These are phyloP conservation scores for Panthera leo DNA, from an alignment of 2,113 vertebrate genomes.

Conservation along the genomic window DNA sequence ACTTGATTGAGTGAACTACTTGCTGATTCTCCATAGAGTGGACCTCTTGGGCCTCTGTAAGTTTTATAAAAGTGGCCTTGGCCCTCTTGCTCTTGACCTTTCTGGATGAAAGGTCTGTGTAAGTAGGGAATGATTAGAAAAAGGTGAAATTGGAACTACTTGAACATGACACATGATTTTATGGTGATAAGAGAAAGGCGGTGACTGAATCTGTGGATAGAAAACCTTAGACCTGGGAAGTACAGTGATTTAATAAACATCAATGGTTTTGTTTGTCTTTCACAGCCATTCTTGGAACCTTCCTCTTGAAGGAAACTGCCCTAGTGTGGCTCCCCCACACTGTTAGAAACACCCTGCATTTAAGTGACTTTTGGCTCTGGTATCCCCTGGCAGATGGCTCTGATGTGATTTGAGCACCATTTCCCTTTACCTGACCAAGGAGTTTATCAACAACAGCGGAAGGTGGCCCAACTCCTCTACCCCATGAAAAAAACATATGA, in stretches of 20 bases:
- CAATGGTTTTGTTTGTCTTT: background rate
- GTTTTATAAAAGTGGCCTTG: background rate
- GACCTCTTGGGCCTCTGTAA: background rate
- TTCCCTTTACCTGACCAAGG: background rate
- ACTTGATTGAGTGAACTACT: background rate
- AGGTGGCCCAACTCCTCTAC: background rate
- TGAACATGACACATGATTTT: background rate
- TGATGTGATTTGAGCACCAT: background rate
- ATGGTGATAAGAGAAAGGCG: background rate
- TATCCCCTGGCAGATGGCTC: background rate
- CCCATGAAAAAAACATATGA: background rate
- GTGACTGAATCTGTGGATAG: background rate
- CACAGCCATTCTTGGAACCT: background rate
- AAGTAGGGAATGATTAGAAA: background rate
- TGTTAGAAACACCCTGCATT: background rate
- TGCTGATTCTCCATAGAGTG: background rate
- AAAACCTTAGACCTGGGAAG: background rate
- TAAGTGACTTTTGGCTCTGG: background rate
- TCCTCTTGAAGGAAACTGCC: background rate
- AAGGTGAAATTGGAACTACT: background rate
- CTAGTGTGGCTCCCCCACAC: background rate
- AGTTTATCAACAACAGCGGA: background rate
- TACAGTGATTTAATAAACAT: background rate
- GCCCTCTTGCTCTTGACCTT: background rate
- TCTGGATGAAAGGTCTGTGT: background rate